phyloP scores from a whole-genome alignment of 2,888 invertebrate species.

The Teleogryllus oceanicus region DNA sequence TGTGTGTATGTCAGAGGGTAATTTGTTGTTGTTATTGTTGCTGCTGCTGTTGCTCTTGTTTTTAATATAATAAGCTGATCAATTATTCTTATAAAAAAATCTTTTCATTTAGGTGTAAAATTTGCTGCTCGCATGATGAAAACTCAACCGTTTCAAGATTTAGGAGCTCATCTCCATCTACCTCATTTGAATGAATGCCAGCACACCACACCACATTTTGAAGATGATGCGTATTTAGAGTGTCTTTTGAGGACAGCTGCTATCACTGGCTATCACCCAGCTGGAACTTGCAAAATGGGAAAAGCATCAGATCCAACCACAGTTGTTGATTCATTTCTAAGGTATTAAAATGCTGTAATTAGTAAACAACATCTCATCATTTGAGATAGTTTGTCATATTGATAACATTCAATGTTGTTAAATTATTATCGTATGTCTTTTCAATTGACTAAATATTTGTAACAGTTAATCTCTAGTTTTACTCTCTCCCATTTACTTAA shows the following conservation, averaged over 20 bases:
- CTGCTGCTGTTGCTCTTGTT: too few species aligned
- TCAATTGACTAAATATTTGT: too few species aligned
- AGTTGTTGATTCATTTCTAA: constrained; percentile 66
- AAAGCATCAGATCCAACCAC: constrained; percentile 44
- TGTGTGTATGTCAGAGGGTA: constrained; percentile 60
- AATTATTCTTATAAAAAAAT: constrained; percentile 25
- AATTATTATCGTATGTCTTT: too few species aligned
- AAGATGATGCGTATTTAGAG: constrained; percentile 57
- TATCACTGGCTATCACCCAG: constrained; percentile 73
- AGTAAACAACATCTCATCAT: too few species aligned
- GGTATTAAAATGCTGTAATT: constrained; percentile 47
- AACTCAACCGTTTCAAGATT: constrained; percentile 56
- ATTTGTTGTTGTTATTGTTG: background rate
- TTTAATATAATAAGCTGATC: background rate
- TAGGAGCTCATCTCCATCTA: constrained; percentile 63
- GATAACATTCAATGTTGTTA: too few species aligned
- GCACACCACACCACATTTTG: constrained; percentile 51
- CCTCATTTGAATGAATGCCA: constrained; percentile 62
- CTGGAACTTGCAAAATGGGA: constrained; percentile 75
- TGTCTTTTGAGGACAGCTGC: constrained; percentile 62
- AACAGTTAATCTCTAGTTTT: too few species aligned
- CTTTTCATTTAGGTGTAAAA: constrained; percentile 53
- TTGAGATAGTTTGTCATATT: too few species aligned
- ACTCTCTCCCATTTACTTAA: too few species aligned
- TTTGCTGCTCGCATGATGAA: constrained; percentile 55